Conservation (phyloP, 2,888 invertebrate species). For the Spisula solida region DNA sequence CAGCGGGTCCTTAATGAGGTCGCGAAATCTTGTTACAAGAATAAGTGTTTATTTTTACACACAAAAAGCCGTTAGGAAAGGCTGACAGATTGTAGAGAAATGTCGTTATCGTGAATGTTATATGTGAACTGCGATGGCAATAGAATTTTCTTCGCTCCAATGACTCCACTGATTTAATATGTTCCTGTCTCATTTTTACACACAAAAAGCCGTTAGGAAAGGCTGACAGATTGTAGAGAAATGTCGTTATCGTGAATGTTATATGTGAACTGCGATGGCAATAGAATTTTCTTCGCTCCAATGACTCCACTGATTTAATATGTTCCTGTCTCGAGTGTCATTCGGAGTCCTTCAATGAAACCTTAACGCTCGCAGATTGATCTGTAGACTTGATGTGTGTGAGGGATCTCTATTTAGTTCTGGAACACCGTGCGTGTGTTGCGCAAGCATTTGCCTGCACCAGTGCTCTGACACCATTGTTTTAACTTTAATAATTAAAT, state of each 20-base stretch:
- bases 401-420: neutral
- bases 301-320: conserved; percentile 1
- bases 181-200: conserved; percentile 25
- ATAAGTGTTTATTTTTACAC: conserved; percentile 47
- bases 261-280: neutral
- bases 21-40: conserved; percentile 32
- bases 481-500: too few species aligned
- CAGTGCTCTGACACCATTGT: too few species aligned
- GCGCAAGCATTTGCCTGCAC: too few species aligned
- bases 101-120: conserved; percentile 17
- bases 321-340: neutral
- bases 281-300: conserved; percentile 2
- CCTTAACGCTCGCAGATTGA: neutral
- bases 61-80: conserved; percentile 38
- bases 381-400: neutral
- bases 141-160: neutral
- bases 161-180: neutral
- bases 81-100: conserved; percentile 43
- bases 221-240: conserved; percentile 38
- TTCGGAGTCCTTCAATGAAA: neutral
- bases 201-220: conserved; percentile 36
- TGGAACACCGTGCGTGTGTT: too few species aligned
- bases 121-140: neutral
- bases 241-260: conserved; percentile 23
- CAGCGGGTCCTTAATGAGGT: conserved; percentile 25